Evolutionary conservation across 2,113 vertebrate genomes (phyloP), one percentile per base, ranked within the genome.

Genomic region (Paradisaea rubra): DNA sequence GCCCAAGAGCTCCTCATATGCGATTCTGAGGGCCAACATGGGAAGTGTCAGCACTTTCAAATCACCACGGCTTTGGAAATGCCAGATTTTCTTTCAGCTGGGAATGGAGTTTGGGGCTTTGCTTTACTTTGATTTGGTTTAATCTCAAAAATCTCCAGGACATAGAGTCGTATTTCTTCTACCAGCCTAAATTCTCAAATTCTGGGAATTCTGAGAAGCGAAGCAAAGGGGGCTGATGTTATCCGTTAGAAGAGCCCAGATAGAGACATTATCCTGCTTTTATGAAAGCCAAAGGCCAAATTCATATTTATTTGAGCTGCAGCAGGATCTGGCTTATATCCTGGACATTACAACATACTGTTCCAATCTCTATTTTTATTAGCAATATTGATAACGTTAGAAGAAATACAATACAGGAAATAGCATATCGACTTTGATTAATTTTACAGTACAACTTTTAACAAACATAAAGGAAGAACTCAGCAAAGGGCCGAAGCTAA

Each of bases 291-390:
- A 94, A 94, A 88, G 85, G 71, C 88, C 41, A 10, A 81, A 91
- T 86, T 68, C 91, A 70, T 76, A 93, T 91, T 95, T 91, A 54
- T 82, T 57, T 86, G 91, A 89, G 89, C 79, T 87, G 81, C 91
- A 64, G 94, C 74, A 93, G 85, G 79, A 80, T 82, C 94, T 96
- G 91, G 87, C 84, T 95, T 87, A 35, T 89, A 81, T 96, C 91
- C 71, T 95, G 89, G 81, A 65, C 88, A 15, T 89, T 73, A 80
- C 78, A 86, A 73, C 93, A 95, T 95, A 45, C 64, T 93, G 91
- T 91, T 97, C 92, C 93, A 93, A 94, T 96, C 91, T 89, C 17
- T 92, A 45, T 70, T 94, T 95, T 94, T 95, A 96, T 96, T 89
- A 94, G 79, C 85, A 91, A 89, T 94, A 96, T 94, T 52, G 94